Base-by-base conservation (phyloP, 2,888 invertebrate species). In the Cerastoderma edule region DNA sequence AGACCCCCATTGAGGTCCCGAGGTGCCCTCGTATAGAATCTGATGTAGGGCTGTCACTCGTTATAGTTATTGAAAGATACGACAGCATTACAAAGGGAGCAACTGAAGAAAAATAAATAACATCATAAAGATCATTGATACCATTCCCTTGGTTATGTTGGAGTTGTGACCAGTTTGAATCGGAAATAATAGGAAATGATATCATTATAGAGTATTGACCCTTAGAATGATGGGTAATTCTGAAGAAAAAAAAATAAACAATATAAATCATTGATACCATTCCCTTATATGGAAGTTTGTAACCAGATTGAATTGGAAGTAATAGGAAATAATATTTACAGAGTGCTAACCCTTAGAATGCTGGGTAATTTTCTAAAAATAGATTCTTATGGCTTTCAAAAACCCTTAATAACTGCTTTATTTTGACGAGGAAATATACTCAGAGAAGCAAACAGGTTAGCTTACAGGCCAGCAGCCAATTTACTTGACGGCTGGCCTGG, bases 81-180 rank as follows among this genome's bases (percentile, higher is more conserved):
- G 85, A 79, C 67, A 90, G 67, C 89, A 92, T 88, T 32, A 89
- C 64, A 16, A 89, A 68, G 10, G 92, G 91, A 35, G 81, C 84
- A 72, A 89, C 91, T 91, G 86, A 50, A 56, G 4, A 28, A 28
- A 10, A 10, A 33, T 24, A 27, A 53, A 53, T 8, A 53, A 53
- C n/a, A 53, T n/a, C n/a, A 53, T n/a, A 53, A 8, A 57, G 22
- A 66, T 1, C 44, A n/a, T 33, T 35, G 4, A 63, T 10, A n/a
- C 35, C 22, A 63, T 63, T 53, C 24, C 8, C 8, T 22, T 24
- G 10, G 10, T 60, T 32, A 5, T n/a, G 33, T 16, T 8, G 39
- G 16, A 10, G 8, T 16, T 16, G 8, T 39, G 39, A 10, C 8
- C 16, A 10, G 8, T 10, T 10, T 10, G 10, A 39, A 16, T 39